These are phyloP conservation scores for Erpornis zantholeuca DNA, from an alignment of 2,113 vertebrate genomes.

Conservation along the genomic window DNA sequence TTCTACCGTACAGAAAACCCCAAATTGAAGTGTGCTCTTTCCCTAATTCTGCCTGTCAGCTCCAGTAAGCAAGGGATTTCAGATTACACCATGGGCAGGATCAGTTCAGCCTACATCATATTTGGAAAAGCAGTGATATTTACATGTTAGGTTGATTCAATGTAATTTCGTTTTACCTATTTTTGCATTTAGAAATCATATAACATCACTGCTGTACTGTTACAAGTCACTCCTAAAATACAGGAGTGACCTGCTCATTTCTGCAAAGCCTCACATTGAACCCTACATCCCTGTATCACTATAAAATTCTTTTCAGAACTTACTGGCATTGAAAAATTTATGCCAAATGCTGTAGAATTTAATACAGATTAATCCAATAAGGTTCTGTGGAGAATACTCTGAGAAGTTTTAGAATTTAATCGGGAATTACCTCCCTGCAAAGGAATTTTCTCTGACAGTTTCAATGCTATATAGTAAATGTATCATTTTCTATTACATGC, in stretches of 20 bases:
- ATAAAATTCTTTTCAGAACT: background rate
- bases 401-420: conserved; percentile 14
- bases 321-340: background rate
- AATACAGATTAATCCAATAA: conserved; percentile 14
- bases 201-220: background rate
- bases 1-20: background rate
- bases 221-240: background rate
- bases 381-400: conserved; percentile 9
- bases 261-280: background rate
- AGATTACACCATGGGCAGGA: background rate
- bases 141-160: background rate
- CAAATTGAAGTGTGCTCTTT: background rate
- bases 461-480: conserved; percentile 62
- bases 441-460: conserved; percentile 47
- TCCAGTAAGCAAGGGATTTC: background rate
- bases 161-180: background rate
- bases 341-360: conserved; percentile 30
- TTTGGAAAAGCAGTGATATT: background rate
- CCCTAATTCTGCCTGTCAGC: conserved; percentile 26
- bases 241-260: background rate
- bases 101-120: background rate
- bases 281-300: background rate
- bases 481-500: conserved; percentile 50
- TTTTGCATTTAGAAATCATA: background rate
- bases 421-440: conserved; percentile 48